Evolutionary conservation across 2,888 invertebrate species (phyloP).

Genomic region (Apamea anceps): DNA sequence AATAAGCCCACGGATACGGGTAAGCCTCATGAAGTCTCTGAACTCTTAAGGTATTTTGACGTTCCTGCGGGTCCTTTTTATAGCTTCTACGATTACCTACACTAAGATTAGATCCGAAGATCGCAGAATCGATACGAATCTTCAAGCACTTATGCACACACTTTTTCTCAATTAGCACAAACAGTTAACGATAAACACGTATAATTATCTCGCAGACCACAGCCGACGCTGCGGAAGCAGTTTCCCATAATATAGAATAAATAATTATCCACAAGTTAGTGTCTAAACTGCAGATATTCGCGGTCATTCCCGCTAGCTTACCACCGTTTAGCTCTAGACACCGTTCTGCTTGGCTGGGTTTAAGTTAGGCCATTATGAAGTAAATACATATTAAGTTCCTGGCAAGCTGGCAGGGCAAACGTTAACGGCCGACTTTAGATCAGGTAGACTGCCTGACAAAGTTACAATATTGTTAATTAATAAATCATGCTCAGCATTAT

Average conservation of each 20-base stretch:
- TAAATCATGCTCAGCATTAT: not conserved
- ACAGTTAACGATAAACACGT: constrained; percentile 14
- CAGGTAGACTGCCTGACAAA: not conserved
- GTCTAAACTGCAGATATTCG: constrained; percentile 36
- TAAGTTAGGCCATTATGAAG: constrained; percentile 12
- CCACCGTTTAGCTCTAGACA: constrained; percentile 38
- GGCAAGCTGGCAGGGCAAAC: not conserved
- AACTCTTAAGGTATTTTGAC: not conserved
- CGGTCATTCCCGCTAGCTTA: constrained; percentile 36
- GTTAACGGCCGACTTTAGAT: not conserved
- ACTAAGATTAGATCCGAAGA: not conserved
- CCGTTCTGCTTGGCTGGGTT: constrained; percentile 20
- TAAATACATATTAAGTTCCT: constrained; percentile 20
- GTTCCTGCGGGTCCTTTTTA: not conserved
- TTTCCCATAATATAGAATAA: constrained; percentile 29
- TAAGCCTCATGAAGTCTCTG: not conserved
- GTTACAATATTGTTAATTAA: not conserved
- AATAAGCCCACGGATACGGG: too few relatives aligned
- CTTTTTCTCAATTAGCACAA: constrained; percentile 13
- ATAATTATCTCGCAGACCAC: constrained; percentile 27
- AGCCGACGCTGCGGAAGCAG: constrained; percentile 16
- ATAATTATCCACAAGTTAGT: constrained; percentile 33
- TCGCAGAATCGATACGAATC: not conserved
- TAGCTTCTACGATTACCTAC: not conserved
- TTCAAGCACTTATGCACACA: constrained; percentile 1